These are phyloP conservation scores for Stenodera caucasica DNA, from an alignment of 2,888 invertebrate genomes.

Conservation along the genomic window DNA sequence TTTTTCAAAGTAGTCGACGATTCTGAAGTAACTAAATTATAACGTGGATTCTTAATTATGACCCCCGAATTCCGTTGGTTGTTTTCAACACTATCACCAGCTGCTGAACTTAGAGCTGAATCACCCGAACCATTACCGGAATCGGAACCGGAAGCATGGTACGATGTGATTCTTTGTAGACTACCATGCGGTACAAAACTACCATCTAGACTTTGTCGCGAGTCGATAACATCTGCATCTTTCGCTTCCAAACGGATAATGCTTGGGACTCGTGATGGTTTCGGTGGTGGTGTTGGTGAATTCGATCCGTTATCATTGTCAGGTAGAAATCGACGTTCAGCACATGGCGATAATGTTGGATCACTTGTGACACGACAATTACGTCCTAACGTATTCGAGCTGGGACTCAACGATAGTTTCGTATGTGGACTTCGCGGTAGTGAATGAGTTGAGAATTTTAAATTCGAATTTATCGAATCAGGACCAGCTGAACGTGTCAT, in stretches of 20 bases:
- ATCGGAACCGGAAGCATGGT: conserved; percentile 84
- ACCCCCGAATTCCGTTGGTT: conserved; percentile 58
- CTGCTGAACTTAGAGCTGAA: conserved; percentile 72
- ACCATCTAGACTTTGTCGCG: conserved; percentile 44
- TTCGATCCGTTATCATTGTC: conserved; percentile 60
- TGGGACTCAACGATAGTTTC: conserved; percentile 59
- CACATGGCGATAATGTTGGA: conserved; percentile 60
- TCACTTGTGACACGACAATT: conserved; percentile 65
- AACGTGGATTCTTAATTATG: conserved; percentile 70
- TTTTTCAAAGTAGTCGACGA: conserved; percentile 70
- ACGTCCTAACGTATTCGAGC: conserved; percentile 54
- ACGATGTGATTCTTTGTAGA: conserved; percentile 61
- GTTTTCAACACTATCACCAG: conserved; percentile 58
- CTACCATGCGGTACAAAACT: conserved; percentile 50
- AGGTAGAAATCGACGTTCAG: conserved; percentile 63
- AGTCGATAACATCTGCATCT: conserved; percentile 46
- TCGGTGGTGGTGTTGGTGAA: conserved; percentile 58
- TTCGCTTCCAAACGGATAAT: conserved; percentile 51
- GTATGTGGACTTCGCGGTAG: conserved; percentile 58
- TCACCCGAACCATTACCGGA: conserved; percentile 89
- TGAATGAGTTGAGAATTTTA: conserved; percentile 63
- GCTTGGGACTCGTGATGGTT: conserved; percentile 67
- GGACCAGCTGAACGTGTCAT: conserved; percentile 56
- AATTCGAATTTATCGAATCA: conserved; percentile 42
- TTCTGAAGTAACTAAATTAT: conserved; percentile 62